A percentile compares a stretch with the other conserved stretches of the same genome.
Conservation (phyloP, 2,797 vertebrate genomes). For the Karalla daura region DNA sequence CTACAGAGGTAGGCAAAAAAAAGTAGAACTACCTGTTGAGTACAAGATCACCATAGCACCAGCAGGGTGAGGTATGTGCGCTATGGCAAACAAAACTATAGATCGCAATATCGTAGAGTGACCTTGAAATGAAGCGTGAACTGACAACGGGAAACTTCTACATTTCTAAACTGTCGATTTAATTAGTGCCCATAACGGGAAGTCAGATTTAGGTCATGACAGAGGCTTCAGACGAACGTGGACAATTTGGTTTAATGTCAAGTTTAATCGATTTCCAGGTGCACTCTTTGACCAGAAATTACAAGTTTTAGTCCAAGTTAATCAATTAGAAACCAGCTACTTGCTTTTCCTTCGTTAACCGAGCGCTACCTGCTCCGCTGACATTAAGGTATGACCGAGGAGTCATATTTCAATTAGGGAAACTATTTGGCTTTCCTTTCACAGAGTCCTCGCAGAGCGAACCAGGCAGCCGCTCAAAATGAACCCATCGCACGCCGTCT, state of each 20-base stretch:
- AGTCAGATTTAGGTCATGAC: slow-evolving; percentile 16
- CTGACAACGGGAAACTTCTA: slow-evolving; percentile 34
- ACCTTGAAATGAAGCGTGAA: slow-evolving; percentile 85
- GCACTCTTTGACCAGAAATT: background rate
- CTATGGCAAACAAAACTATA: slow-evolving; percentile 42
- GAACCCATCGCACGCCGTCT: slow-evolving; percentile 49
- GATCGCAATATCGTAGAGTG: slow-evolving; percentile 71
- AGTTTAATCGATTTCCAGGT: background rate
- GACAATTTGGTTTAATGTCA: background rate
- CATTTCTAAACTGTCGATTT: slow-evolving; percentile 42
- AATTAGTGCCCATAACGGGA: slow-evolving; percentile 28
- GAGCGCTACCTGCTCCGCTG: slow-evolving; percentile 46
- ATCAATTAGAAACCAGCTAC: background rate
- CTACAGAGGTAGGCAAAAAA: slow-evolving; percentile 20
- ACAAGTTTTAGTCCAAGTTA: background rate
- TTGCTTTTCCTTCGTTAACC: slow-evolving; percentile 23
- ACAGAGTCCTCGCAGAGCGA: slow-evolving; percentile 53
- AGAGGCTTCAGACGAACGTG: background rate
- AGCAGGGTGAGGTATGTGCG: slow-evolving; percentile 13
- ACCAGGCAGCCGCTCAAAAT: slow-evolving; percentile 53
- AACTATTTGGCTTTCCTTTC: slow-evolving; percentile 78
- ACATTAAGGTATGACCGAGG: slow-evolving; percentile 55
- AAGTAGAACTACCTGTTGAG: slow-evolving; percentile 68
- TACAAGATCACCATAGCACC: background rate
- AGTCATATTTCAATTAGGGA: slow-evolving; percentile 81